Percentiles rank a stretch among this genome's conserved stretches.
phyloP scores from a whole-genome alignment of 1,140 invertebrate genomes.

The Orchesella cincta region DNA sequence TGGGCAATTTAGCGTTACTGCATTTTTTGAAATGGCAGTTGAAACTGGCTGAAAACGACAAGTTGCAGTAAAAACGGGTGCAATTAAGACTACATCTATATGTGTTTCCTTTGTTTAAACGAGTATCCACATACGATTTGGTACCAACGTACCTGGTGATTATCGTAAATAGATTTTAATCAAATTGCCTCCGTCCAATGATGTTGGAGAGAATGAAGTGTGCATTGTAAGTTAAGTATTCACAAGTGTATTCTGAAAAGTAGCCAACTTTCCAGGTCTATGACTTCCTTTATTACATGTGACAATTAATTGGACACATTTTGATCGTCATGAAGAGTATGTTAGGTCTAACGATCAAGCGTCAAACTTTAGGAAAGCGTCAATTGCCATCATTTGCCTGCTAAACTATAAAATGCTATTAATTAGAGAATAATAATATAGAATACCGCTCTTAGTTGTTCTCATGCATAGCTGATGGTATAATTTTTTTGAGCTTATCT shows the following conservation, averaged over 20 bases:
- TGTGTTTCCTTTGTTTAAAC: too few species aligned
- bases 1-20: not conserved
- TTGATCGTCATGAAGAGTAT: not conserved
- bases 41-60: not conserved
- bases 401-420: not conserved
- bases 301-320: conserved; percentile 4
- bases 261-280: not conserved
- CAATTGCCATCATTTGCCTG: not conserved
- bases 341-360: not conserved
- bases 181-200: not conserved
- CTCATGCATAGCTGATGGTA: too few species aligned
- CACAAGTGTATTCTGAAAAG: not conserved
- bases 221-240: not conserved
- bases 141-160: too few species aligned
- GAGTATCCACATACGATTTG: too few species aligned
- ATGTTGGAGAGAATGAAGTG: not conserved
- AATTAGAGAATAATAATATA: too few species aligned
- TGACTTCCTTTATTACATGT: conserved; percentile 9
- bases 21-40: not conserved
- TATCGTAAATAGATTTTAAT: not conserved
- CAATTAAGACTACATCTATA: too few species aligned
- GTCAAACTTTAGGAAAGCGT: not conserved
- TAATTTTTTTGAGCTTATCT: too few species aligned
- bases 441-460: too few species aligned
- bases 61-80: not conserved